Evolutionary conservation across 2,113 vertebrate genomes (phyloP).

Genomic region (Herpetotheres cachinnans): DNA sequence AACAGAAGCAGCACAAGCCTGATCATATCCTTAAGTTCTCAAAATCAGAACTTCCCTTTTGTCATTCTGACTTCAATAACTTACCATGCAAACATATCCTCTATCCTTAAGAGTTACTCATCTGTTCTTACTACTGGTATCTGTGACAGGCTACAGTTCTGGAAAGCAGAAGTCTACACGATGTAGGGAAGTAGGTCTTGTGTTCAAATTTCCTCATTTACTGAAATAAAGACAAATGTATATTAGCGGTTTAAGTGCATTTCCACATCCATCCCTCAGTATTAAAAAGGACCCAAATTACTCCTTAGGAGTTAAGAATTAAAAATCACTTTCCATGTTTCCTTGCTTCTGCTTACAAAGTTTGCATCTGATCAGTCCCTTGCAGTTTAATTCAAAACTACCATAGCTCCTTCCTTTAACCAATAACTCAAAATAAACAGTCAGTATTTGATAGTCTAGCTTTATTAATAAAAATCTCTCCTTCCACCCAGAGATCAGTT

Average conservation of each 20-base stretch:
- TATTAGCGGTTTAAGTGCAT: not conserved
- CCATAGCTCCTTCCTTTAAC: not conserved
- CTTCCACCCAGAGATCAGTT: not conserved
- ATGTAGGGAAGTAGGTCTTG: not conserved
- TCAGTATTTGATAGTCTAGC: not conserved
- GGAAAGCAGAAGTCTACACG: not conserved
- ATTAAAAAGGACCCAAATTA: not conserved
- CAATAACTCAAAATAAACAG: not conserved
- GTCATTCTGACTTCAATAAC: not conserved
- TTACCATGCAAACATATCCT: not conserved
- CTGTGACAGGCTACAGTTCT: not conserved
- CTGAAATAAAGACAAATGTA: slow-evolving; percentile 25
- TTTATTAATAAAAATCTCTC: not conserved
- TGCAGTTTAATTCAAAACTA: not conserved
- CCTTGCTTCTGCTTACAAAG: not conserved
- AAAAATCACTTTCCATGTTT: not conserved
- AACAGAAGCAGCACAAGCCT: not conserved
- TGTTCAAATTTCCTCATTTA: not conserved
- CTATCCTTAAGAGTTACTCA: not conserved
- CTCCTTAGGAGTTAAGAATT: not conserved
- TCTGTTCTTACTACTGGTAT: not conserved
- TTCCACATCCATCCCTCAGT: not conserved
- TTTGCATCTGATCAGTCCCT: not conserved
- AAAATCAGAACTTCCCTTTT: not conserved
- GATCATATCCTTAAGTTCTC: not conserved